Conservation (phyloP, 1,140 invertebrate genomes). For the Nylanderia fulva region DNA sequence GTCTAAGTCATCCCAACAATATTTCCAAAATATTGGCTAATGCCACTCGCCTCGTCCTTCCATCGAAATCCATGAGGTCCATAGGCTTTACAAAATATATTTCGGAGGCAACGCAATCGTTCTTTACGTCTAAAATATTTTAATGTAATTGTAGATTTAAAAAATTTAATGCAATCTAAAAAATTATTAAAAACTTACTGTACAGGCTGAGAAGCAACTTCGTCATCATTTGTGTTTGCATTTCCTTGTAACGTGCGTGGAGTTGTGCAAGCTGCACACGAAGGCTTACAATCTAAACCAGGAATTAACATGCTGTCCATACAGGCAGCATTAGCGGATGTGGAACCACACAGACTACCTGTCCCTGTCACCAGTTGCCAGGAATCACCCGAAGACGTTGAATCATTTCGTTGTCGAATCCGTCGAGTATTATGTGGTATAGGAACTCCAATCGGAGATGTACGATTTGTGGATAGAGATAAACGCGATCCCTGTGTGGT, state of each 20-base stretch:
- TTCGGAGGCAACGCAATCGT: slow-evolving; percentile 86
- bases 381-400: slow-evolving; percentile 87
- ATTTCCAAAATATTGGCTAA: slow-evolving; percentile 85
- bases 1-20: slow-evolving; percentile 86
- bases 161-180: neutral
- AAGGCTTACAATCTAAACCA: slow-evolving; percentile 79
- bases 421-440: slow-evolving; percentile 84
- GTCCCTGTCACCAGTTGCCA: slow-evolving; percentile 91
- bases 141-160: slow-evolving; percentile 37
- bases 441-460: slow-evolving; percentile 88
- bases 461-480: slow-evolving; percentile 83
- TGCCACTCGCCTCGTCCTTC: slow-evolving; percentile 84
- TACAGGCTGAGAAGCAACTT: slow-evolving; percentile 66
- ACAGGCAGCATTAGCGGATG: slow-evolving; percentile 84
- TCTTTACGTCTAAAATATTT: slow-evolving; percentile 84
- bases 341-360: slow-evolving; percentile 88
- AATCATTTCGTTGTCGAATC: slow-evolving; percentile 87
- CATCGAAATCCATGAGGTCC: slow-evolving; percentile 86
- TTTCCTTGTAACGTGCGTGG: slow-evolving; percentile 81
- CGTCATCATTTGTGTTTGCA: slow-evolving; percentile 84
- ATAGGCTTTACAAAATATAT: slow-evolving; percentile 87
- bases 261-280: slow-evolving; percentile 79
- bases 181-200: slow-evolving; percentile 75
- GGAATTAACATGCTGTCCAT: slow-evolving; percentile 79
- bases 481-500: slow-evolving; percentile 78